Conservation (phyloP, 2,888 invertebrate species). For the Quadroppia sp. region DNA sequence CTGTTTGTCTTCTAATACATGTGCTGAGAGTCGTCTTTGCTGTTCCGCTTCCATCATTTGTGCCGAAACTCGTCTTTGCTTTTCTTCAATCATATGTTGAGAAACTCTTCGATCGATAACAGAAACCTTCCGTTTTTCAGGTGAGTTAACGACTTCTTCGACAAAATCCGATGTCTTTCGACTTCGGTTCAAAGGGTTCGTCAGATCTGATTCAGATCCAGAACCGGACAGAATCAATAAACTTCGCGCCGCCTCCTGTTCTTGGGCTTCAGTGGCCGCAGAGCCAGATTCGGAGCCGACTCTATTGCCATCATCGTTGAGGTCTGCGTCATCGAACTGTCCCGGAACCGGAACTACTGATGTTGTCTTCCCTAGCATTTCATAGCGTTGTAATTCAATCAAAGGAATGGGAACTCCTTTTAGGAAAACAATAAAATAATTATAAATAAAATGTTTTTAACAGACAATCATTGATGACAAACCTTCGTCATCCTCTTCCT, state of each 20-base stretch:
- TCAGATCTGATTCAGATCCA: slow-evolving; percentile 23
- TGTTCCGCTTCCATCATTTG: slow-evolving; percentile 16
- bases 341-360: slow-evolving; percentile 33
- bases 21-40: slow-evolving; percentile 17
- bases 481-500: slow-evolving; percentile 48
- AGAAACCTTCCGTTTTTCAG: slow-evolving; percentile 4
- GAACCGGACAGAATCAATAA: slow-evolving; percentile 51
- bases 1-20: slow-evolving; percentile 20
- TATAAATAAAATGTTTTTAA: background rate
- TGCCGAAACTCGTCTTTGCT: slow-evolving; percentile 16
- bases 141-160: background rate
- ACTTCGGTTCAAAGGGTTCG: background rate
- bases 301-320: background rate
- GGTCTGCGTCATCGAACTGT: slow-evolving; percentile 40
- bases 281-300: background rate
- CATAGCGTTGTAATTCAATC: slow-evolving; percentile 38
- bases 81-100: slow-evolving; percentile 23
- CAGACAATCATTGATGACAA: background rate
- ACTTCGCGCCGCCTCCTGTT: slow-evolving; percentile 51
- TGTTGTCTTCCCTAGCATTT: background rate
- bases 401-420: slow-evolving; percentile 44
- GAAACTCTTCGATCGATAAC: slow-evolving; percentile 23
- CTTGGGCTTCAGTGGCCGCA: slow-evolving; percentile 43
- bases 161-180: background rate
- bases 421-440: background rate